These are phyloP conservation scores for Hyles euphorbiae DNA, from an alignment of 1,140 invertebrate genomes.

Conservation along the genomic window DNA sequence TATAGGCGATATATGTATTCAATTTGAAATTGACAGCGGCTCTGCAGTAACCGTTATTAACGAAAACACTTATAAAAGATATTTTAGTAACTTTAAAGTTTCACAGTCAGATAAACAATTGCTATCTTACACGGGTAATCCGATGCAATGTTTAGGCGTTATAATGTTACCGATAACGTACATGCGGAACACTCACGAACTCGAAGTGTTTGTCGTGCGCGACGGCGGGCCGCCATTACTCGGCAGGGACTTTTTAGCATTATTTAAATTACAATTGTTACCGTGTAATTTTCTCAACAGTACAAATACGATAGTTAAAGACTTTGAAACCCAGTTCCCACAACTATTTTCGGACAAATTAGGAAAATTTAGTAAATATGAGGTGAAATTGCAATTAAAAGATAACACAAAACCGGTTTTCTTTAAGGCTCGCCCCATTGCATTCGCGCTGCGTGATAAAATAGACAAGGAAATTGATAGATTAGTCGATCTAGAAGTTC, in stretches of 20 bases:
- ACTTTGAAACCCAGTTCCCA: slow-evolving; percentile 15
- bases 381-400: slow-evolving; percentile 27
- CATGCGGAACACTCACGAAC: not conserved
- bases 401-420: slow-evolving; percentile 20
- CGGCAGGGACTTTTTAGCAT: slow-evolving; percentile 26
- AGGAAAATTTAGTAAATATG: slow-evolving; percentile 26
- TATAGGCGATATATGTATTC: not conserved
- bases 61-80: too few species aligned
- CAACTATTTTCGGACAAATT: slow-evolving; percentile 22
- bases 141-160: slow-evolving; percentile 15
- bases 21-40: too few species aligned
- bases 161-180: slow-evolving; percentile 13
- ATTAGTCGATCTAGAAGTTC: slow-evolving; percentile 28
- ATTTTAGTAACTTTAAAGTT: too few species aligned
- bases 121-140: slow-evolving; percentile 1
- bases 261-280: slow-evolving; percentile 22
- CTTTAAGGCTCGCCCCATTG: slow-evolving; percentile 26
- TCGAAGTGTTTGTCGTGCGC: slow-evolving; percentile 21
- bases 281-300: slow-evolving; percentile 10
- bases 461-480: slow-evolving; percentile 24
- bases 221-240: slow-evolving; percentile 20
- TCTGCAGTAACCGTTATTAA: too few species aligned
- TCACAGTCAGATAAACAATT: too few species aligned
- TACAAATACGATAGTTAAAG: not conserved
- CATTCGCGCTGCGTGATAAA: slow-evolving; percentile 25